Conservation (phyloP, 2,113 vertebrate species). For the Paramisgurnus dabryanus region DNA sequence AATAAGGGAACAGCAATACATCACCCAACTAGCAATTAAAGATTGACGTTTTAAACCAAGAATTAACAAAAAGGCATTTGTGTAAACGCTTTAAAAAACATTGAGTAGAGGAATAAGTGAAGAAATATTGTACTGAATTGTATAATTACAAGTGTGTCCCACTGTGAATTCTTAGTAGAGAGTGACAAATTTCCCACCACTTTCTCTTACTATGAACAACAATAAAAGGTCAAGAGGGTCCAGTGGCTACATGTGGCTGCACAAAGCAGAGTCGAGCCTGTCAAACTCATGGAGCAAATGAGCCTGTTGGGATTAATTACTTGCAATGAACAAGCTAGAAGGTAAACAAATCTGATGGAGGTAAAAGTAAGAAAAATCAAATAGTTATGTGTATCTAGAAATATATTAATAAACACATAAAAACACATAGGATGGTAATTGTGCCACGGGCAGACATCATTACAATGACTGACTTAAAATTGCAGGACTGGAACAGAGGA, state of each 20-base stretch:
- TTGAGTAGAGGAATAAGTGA: too few relatives aligned
- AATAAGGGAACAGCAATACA: too few relatives aligned
- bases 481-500: constrained; percentile 9
- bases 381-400: constrained; percentile 9
- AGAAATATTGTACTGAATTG: too few relatives aligned
- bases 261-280: constrained; percentile 13
- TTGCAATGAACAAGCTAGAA: constrained; percentile 13
- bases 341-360: not conserved
- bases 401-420: constrained; percentile 40
- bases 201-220: not conserved
- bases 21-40: too few relatives aligned
- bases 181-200: not conserved
- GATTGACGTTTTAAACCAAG: too few relatives aligned
- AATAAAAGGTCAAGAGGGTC: constrained; percentile 20
- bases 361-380: constrained; percentile 3
- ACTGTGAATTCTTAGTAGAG: constrained; percentile 9
- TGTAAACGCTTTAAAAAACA: too few relatives aligned
- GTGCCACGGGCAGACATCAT: not conserved
- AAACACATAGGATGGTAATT: not conserved
- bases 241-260: not conserved
- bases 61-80: too few relatives aligned
- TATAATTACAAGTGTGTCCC: not conserved
- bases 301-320: constrained; percentile 40
- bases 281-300: constrained; percentile 37
- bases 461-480: constrained; percentile 29